Conservation (phyloP, 2,888 invertebrate species). For the Rhagonycha fulva region DNA sequence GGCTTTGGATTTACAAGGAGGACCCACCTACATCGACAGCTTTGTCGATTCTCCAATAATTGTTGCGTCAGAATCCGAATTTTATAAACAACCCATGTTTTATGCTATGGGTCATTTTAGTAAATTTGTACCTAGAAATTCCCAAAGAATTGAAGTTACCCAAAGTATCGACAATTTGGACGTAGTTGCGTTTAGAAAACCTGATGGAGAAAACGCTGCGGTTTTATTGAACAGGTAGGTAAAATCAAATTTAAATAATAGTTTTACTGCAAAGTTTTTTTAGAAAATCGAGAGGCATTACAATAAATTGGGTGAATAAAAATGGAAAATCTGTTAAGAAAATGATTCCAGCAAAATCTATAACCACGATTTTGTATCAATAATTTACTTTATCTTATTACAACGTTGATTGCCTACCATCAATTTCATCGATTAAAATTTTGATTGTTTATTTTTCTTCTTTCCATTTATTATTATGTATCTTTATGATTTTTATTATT, state of each 20-base stretch:
- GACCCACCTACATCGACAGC: constrained; percentile 81
- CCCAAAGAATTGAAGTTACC: constrained; percentile 52
- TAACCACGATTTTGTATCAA: constrained; percentile 55
- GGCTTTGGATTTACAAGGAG: constrained; percentile 72
- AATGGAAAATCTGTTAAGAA: neutral
- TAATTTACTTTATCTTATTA: constrained; percentile 13
- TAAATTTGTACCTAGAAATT: constrained; percentile 67
- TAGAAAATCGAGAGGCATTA: neutral
- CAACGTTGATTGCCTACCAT: too few relatives aligned
- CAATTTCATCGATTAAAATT: too few relatives aligned
- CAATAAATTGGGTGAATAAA: neutral
- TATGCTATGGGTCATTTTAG: constrained; percentile 82
- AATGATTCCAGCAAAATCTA: constrained; percentile 50
- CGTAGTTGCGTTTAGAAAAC: constrained; percentile 59
- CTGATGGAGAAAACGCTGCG: constrained; percentile 57
- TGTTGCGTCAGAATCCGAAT: constrained; percentile 65
- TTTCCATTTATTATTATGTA: too few relatives aligned
- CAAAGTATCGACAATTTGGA: constrained; percentile 48
- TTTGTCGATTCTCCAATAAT: constrained; percentile 81
- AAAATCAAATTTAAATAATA: constrained; percentile 11
- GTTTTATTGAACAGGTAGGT: constrained; percentile 65
- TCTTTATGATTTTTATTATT: too few relatives aligned
- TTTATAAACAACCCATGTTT: constrained; percentile 88
- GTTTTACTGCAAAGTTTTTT: neutral
- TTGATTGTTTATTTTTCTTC: too few relatives aligned